Evolutionary conservation across 2,113 vertebrate species (phyloP).

Genomic region (Pterocles orientalis): DNA sequence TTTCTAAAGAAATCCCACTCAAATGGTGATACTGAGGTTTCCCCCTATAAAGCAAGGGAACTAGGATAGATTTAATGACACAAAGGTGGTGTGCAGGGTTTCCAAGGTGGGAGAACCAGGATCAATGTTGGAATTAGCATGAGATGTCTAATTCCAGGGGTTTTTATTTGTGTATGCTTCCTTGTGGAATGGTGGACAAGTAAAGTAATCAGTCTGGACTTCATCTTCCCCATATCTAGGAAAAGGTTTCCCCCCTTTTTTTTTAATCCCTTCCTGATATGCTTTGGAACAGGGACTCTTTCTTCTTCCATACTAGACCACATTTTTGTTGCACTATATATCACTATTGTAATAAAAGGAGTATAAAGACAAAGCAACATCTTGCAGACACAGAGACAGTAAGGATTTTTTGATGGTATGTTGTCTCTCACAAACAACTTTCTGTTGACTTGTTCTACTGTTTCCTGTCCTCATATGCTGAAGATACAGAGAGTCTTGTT

Average conservation of each 20-base stretch:
- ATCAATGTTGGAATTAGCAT: neutral
- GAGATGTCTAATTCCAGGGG: neutral
- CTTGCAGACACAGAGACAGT: neutral
- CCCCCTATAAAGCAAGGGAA: neutral
- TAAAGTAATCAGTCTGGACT: neutral
- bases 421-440: conserved; percentile 50
- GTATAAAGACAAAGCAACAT: neutral
- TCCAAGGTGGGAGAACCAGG: neutral
- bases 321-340: neutral
- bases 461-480: neutral
- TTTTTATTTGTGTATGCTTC: neutral
- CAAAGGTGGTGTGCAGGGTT: neutral
- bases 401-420: neutral
- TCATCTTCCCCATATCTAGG: neutral
- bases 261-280: neutral
- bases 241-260: neutral
- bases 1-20: neutral
- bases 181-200: fast-evolving
- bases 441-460: conserved; percentile 15
- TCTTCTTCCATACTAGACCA: neutral
- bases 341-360: neutral
- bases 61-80: neutral
- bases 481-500: conserved; percentile 11
- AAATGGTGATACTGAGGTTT: neutral
- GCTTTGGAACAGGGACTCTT: neutral